Conservation (phyloP, 1,140 invertebrate genomes). For the Zaprionus kolodkinae region DNA sequence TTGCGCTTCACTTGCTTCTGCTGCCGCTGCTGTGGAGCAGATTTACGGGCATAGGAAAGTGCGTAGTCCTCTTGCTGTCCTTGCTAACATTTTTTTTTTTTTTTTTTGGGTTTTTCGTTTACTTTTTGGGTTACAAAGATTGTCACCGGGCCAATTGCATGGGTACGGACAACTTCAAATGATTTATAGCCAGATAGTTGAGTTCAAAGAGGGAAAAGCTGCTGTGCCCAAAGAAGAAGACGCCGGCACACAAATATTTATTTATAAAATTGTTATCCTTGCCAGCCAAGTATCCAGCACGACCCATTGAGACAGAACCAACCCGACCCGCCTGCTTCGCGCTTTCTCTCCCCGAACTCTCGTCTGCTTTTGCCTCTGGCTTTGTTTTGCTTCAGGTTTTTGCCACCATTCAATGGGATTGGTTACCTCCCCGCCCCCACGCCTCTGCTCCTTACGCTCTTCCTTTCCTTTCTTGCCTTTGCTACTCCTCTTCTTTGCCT, state of each 20-base stretch:
- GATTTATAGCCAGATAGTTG: slow-evolving; percentile 81
- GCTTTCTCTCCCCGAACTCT: neutral
- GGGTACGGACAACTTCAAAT: slow-evolving; percentile 71
- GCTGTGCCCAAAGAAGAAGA: slow-evolving; percentile 25
- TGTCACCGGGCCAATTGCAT: slow-evolving; percentile 78
- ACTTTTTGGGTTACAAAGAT: slow-evolving; percentile 50
- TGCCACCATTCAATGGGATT: slow-evolving; percentile 35
- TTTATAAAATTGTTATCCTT: slow-evolving; percentile 83
- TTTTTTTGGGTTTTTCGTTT: neutral
- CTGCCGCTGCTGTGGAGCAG: slow-evolving; percentile 51
- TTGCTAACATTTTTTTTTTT: slow-evolving; percentile 9
- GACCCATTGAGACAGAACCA: slow-evolving; percentile 6
- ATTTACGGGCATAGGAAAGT: slow-evolving; percentile 72
- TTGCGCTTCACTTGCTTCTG: slow-evolving; percentile 55
- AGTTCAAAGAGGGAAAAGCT: slow-evolving; percentile 68
- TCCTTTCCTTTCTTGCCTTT: slow-evolving; percentile 7
- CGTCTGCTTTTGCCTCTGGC: neutral
- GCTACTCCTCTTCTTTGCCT: neutral
- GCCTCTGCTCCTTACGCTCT: neutral
- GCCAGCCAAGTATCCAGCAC: slow-evolving; percentile 31
- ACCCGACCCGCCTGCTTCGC: neutral
- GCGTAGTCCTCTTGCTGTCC: slow-evolving; percentile 51
- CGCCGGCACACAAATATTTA: slow-evolving; percentile 77
- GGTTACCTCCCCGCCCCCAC: neutral
- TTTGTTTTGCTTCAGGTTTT: slow-evolving; percentile 54